phyloP scores from a whole-genome alignment of 2,113 vertebrate species.

The Saguinus midas region DNA sequence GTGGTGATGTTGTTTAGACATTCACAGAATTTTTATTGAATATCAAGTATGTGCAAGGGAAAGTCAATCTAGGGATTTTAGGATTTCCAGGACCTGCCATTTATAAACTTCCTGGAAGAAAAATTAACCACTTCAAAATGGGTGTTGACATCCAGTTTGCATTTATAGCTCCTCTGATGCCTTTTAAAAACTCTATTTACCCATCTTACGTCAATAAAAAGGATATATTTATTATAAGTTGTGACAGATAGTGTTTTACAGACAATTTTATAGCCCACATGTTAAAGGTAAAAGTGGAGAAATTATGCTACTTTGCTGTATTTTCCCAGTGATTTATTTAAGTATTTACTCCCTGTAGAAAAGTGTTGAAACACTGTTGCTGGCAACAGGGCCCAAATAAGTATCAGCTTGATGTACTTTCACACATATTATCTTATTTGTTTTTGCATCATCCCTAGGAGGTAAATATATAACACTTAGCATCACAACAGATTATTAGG shows the following conservation, averaged over 20 bases:
- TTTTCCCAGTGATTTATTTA: neutral
- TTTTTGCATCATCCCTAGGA: neutral
- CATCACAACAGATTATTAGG: neutral
- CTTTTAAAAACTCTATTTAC: neutral
- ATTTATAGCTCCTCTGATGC: neutral
- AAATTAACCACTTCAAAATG: neutral
- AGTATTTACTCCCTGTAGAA: neutral
- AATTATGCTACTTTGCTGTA: neutral
- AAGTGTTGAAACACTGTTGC: neutral
- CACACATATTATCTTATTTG: neutral
- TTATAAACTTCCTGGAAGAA: neutral
- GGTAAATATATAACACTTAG: neutral
- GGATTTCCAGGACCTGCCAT: neutral
- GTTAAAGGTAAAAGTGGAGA: constrained; percentile 2
- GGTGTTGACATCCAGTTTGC: neutral
- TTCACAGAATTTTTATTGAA: neutral
- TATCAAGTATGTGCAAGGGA: neutral
- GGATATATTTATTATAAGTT: neutral
- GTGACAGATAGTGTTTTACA: neutral
- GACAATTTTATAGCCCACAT: neutral
- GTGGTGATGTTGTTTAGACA: neutral
- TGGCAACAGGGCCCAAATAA: neutral
- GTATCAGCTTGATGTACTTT: neutral
- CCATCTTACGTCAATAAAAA: neutral
- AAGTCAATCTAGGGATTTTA: neutral